Base-by-base conservation (phyloP, 1,140 invertebrate genomes). In the Caenorhabditis brenneri region DNA sequence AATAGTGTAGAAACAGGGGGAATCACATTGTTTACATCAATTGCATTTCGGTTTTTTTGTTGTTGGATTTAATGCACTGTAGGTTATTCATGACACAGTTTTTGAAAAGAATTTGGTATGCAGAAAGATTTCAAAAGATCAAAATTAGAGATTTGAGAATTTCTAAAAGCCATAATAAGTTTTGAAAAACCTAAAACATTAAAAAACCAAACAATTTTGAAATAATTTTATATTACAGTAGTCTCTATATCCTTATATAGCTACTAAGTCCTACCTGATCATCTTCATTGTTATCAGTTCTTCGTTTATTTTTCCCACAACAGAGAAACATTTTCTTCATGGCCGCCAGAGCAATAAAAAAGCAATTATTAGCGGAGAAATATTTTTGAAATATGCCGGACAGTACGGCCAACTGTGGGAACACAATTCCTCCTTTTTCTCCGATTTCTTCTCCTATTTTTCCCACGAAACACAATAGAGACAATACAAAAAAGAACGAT, bases 381-480 rank as follows among this genome's bases (percentile, higher is more conserved):
- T 33, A 15, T n/a, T n/a, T n/a, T n/a, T n/a, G 19, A 29, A 27
- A 27, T 27, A 55, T 27, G 7, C 7, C 15, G 31, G 19, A 1
- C 15, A 27, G n/a, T n/a, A n/a, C n/a, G n/a, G 2, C 29, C 19
- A 29, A 60, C 36, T 65, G 80, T 81, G 36, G 33, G 49, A 53
- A 60, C 42, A 48, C 15, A 31, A 15, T 22, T 46, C 12, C 12
- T 39, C 53, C 15, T 16, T 27, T 33, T 65, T 65, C 58, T 33
- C 58, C 29, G 58, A 60, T 36, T 33, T 36, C 36, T 31, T n/a
- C n/a, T n/a, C n/a, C n/a, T n/a, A n/a, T n/a, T 33, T 65, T 55
- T 65, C 58, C 19, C 58, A 65, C 31, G 24, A 22, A 65, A 36
- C 36, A 74, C 65, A 74, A 74, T 74, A 74, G 65, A 74, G 65